phyloP scores from a whole-genome alignment of 1,140 invertebrate genomes.

The Bombus haemorrhoidalis region DNA sequence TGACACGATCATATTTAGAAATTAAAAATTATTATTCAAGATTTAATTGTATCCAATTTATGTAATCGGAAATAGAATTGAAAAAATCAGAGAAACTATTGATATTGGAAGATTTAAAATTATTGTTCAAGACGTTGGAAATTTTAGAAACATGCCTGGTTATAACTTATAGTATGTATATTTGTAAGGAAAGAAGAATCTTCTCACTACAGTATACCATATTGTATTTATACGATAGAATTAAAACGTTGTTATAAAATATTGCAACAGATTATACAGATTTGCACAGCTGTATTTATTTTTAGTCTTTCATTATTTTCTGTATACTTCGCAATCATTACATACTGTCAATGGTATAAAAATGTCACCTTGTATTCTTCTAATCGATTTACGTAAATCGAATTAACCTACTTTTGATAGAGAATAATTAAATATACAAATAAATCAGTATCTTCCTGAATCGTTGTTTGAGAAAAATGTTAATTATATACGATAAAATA shows the following conservation, averaged over 20 bases:
- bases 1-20: background rate
- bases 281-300: background rate
- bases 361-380: background rate
- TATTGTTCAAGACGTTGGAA: no score
- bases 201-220: background rate
- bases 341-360: background rate
- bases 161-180: background rate
- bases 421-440: background rate
- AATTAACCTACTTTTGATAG: background rate
- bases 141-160: background rate
- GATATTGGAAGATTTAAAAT: background rate
- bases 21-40: background rate
- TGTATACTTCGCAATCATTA: background rate
- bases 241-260: background rate
- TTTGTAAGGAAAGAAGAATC: background rate
- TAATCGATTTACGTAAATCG: background rate
- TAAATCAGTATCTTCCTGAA: background rate
- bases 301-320: background rate
- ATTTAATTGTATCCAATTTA: background rate
- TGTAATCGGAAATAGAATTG: background rate
- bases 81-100: no score
- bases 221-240: background rate
- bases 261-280: background rate
- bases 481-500: background rate
- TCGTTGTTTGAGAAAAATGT: background rate